Conservation (phyloP, 2,797 vertebrate genomes). For the Arctocebus calabarensis region DNA sequence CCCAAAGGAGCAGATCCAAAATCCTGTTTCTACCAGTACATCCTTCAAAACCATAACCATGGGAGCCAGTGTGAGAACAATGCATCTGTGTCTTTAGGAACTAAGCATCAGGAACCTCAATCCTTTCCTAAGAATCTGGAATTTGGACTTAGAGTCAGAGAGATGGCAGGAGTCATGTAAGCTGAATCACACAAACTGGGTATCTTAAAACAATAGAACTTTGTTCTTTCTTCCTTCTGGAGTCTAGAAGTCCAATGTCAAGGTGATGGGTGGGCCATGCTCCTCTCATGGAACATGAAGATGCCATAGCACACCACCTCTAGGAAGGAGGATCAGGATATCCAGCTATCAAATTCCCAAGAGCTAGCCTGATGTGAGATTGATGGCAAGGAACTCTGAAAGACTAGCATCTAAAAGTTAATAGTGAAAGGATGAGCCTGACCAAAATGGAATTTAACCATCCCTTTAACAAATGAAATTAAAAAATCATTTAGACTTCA, state of each 20-base stretch:
- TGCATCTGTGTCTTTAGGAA: background rate
- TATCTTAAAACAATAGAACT: background rate
- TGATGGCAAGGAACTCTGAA: slow-evolving; percentile 35
- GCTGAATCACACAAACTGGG: background rate
- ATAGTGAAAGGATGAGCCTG: background rate
- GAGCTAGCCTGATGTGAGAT: background rate
- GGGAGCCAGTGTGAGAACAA: background rate
- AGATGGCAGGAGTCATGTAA: background rate
- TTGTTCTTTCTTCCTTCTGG: background rate
- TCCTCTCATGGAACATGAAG: too few relatives aligned
- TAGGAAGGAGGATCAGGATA: background rate
- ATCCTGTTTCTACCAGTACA: background rate
- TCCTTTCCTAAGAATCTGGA: background rate
- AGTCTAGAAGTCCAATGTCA: background rate
- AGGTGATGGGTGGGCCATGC: background rate
- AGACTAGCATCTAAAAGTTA: background rate
- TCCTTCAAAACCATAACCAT: background rate
- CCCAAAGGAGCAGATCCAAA: background rate
- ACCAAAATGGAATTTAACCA: background rate
- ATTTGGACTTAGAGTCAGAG: background rate
- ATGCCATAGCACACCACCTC: too few relatives aligned
- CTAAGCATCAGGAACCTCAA: background rate
- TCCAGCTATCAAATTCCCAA: background rate
- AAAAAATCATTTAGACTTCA: background rate
- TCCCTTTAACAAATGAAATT: background rate